These are phyloP conservation scores for Rhabdophis nuchalis DNA, from an alignment of 2,797 vertebrate genomes.

Conservation along the genomic window DNA sequence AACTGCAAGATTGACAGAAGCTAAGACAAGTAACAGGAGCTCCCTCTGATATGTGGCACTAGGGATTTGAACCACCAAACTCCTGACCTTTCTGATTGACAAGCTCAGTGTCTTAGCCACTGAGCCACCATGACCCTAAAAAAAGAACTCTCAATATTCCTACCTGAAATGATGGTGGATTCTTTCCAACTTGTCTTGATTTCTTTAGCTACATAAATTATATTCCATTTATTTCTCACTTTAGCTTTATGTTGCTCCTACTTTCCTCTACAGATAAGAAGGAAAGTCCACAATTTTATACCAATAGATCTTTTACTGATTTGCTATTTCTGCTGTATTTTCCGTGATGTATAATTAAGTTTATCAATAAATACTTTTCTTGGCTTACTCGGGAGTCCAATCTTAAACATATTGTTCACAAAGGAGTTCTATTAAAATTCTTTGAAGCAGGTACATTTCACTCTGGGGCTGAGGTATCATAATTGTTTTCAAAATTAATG, in stretches of 20 bases:
- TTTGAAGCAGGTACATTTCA: neutral
- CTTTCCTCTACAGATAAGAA: neutral
- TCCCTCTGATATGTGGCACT: too few relatives aligned
- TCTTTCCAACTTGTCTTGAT: neutral
- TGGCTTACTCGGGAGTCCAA: neutral
- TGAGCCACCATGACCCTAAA: too few relatives aligned
- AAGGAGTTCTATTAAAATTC: neutral
- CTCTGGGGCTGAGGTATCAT: neutral
- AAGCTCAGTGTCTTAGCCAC: too few relatives aligned
- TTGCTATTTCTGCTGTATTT: neutral
- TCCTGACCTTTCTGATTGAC: too few relatives aligned
- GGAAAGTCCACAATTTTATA: neutral
- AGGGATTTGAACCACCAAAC: too few relatives aligned
- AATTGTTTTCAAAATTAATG: neutral
- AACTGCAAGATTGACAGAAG: too few relatives aligned
- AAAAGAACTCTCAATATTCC: neutral
- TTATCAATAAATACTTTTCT: neutral
- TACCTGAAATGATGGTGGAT: neutral
- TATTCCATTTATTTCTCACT: neutral
- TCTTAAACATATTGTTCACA: neutral
- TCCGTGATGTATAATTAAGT: neutral
- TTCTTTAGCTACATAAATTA: neutral
- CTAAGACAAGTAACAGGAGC: too few relatives aligned
- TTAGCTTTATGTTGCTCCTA: neutral
- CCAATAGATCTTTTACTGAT: neutral